Base-by-base conservation (phyloP, 2,888 invertebrate species). In the Heterodera filipjevi region DNA sequence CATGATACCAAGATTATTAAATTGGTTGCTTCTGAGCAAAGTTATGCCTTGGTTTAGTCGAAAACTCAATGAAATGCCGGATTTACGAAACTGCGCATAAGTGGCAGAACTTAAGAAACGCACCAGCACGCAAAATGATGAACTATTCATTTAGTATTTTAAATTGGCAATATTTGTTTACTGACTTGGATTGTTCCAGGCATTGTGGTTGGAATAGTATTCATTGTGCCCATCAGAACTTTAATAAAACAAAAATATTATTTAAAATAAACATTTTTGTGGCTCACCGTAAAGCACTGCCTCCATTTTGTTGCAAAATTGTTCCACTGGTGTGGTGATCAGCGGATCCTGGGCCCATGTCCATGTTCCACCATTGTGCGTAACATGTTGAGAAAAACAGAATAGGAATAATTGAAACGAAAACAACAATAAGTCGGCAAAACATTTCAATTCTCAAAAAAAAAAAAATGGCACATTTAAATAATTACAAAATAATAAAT, bases 151-250 rank as follows among this genome's bases (percentile, higher is more conserved):
- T 53, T 1, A 19, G 5, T 53, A 16, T 19, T 53, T 22, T 53
- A 19, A 22, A 27, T 33, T n/a, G 30, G 10, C n/a, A n/a, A n/a
- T n/a, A n/a, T n/a, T n/a, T n/a, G n/a, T n/a, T n/a, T 75, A 32
- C 19, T 66, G 64, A 75, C 75, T 53, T 30, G 33, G 75, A 75
- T 75, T 75, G 46, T 75, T 75, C 66, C 68, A 75, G 19, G 75
- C 64, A 33, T 32, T 75, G 16, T 66, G 66, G 3, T 64, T 44
- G 22, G 75, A n/a, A 64, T 66, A 75, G 68, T 75, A 75, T 35
- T 75, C 66, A n/a, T 66, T 75, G 22, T 75, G 75, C 12, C 75
- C 75, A 64, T 75, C 75, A 22, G n/a, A n/a, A n/a, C n/a, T 22
- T 68, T 64, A 64, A 64, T 39, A n/a, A 33, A 53, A 27, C 12